Percentiles rank a stretch among this genome's conserved stretches.
phyloP scores from a whole-genome alignment of 2,113 vertebrate genomes.

The Hippocampus zosterae region DNA sequence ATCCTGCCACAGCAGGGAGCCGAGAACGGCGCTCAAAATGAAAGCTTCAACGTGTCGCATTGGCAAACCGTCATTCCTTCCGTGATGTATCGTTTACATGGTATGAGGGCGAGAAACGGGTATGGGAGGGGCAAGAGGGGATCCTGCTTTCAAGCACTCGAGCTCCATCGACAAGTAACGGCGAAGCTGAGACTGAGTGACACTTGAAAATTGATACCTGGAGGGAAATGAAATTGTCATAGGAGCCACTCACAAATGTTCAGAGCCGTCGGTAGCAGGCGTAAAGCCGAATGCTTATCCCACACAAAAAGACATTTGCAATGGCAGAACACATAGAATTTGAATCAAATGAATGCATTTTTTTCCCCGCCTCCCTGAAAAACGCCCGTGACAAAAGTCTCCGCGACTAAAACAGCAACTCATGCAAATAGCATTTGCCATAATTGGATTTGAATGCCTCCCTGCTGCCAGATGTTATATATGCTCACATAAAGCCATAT shows the following conservation, averaged over 20 bases:
- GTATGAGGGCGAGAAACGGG: not conserved
- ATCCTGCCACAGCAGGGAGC: constrained; percentile 23
- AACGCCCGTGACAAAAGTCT: constrained; percentile 46
- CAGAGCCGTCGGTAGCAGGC: not conserved
- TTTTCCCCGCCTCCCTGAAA: constrained; percentile 15
- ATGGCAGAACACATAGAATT: constrained; percentile 9
- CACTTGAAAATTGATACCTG: not conserved
- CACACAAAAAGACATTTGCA: not conserved
- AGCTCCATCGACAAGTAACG: constrained; percentile 15
- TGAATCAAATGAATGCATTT: constrained; percentile 20
- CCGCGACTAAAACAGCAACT: constrained; percentile 62
- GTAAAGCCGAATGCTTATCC: constrained; percentile 1
- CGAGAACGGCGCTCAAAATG: constrained; percentile 24
- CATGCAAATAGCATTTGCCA: constrained; percentile 64
- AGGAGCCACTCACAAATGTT: not conserved
- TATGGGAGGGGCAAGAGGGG: not conserved
- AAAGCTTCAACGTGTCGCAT: constrained; percentile 9
- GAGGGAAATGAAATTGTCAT: not conserved
- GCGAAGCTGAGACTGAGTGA: constrained; percentile 3
- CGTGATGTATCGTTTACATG: constrained; percentile 11
- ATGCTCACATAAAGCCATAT: constrained; percentile 69
- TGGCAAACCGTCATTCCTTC: constrained; percentile 20
- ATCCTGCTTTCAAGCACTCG: not conserved
- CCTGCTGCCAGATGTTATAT: constrained; percentile 70
- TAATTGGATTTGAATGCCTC: constrained; percentile 74